These are phyloP conservation scores for Temnothorax curvispinosus DNA, from an alignment of 1,140 invertebrate species.

Conservation along the genomic window DNA sequence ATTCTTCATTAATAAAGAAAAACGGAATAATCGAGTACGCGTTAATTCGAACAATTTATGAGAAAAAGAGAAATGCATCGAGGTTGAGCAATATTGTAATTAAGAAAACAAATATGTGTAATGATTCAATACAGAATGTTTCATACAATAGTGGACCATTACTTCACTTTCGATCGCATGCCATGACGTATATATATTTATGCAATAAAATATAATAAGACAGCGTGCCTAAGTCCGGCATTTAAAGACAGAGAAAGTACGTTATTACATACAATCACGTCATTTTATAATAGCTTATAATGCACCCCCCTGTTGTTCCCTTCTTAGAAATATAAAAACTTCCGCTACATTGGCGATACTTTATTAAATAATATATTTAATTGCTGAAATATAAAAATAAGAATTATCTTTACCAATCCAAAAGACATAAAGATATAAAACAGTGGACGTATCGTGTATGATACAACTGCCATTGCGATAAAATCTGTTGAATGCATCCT, in stretches of 20 bases:
- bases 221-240: neutral
- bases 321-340: neutral
- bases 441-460: neutral
- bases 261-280: neutral
- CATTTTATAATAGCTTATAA: constrained; percentile 5
- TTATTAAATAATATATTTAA: neutral
- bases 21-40: neutral
- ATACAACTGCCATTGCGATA: neutral
- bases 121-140: neutral
- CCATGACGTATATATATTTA: constrained; percentile 27
- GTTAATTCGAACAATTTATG: constrained; percentile 14
- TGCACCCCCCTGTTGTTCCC: neutral
- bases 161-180: neutral
- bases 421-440: neutral
- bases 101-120: neutral
- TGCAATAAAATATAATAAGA: constrained; percentile 32
- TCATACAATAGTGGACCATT: neutral
- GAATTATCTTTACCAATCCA: neutral
- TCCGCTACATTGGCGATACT: neutral
- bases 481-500: neutral
- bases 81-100: neutral
- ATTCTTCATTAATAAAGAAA: constrained; percentile 4
- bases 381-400: neutral
- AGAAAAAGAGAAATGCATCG: neutral
- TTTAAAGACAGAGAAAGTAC: constrained; percentile 42